Conservation (phyloP, 1,140 invertebrate species). For the Drosophila murphyi region DNA sequence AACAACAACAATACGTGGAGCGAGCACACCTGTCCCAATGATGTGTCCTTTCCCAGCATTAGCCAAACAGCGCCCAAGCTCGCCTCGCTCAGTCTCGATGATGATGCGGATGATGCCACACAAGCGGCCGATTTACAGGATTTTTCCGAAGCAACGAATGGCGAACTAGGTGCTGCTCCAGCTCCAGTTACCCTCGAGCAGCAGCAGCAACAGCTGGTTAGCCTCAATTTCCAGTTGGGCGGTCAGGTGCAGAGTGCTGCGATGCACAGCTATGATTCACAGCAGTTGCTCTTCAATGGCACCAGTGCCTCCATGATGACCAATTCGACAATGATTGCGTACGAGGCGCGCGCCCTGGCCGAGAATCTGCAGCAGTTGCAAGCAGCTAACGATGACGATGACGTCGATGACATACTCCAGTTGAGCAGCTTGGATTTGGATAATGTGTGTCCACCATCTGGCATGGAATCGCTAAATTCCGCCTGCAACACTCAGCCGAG, state of each 20-base stretch:
- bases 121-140: conserved; percentile 57
- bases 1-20: conserved; percentile 89
- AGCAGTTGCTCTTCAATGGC: conserved; percentile 63
- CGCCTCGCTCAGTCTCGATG: conserved; percentile 88
- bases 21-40: conserved; percentile 90
- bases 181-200: conserved; percentile 59
- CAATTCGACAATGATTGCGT: conserved; percentile 89
- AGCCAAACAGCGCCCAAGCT: conserved; percentile 90
- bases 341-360: conserved; percentile 89
- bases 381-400: conserved; percentile 24
- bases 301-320: conserved; percentile 85
- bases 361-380: conserved; percentile 86
- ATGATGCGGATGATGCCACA: conserved; percentile 60
- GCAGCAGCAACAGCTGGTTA: conserved; percentile 2
- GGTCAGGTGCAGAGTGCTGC: conserved; percentile 74
- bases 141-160: conserved; percentile 63
- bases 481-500: conserved; percentile 72
- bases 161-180: conserved; percentile 30
- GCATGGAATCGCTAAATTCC: conserved; percentile 86
- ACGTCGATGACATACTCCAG: conserved; percentile 75
- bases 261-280: conserved; percentile 25
- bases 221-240: conserved; percentile 74
- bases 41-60: conserved; percentile 91
- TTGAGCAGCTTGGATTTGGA: conserved; percentile 89
- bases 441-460: conserved; percentile 91